Evolutionary conservation across 2,888 invertebrate species (phyloP), one percentile per base, ranked within the genome.

Genomic region (Meliscaeva auricollis): DNA sequence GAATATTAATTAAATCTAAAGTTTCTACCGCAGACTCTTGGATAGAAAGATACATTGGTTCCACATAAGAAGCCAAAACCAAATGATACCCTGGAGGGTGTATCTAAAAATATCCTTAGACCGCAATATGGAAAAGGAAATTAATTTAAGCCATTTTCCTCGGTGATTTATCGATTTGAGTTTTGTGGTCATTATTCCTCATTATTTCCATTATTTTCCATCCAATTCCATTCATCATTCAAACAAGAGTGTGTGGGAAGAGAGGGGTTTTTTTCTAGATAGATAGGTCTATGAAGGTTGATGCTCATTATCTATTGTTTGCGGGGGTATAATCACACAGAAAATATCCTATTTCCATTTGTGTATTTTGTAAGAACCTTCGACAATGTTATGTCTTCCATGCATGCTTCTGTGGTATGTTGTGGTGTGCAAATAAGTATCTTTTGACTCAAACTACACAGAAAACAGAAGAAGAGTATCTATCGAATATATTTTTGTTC

Each of bases 171-270:
- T 85, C 72, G 81, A 73, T 81, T 73, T 54, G 58, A 73, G 76
- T 76, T 69, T 62, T 81, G 85, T 85, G 85, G 85, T 81, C 85
- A 81, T 85, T 85, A 85, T 76, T 85, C 38, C 80, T 85, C 85
- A 81, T 84, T 83, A 81, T 72, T 81, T 66, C 44, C 75, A 80
- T 81, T 82, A 84, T 79, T 75, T 74, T 66, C 70, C 70, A 79
- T 79, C 35, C 79, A 79, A 84, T 79, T 75, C 79, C 79, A 84
- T 84, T 84, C 74, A 79, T 84, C 70, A 79, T 84, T 50, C n/a
- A 17, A 3, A 38, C 3, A 11, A 13, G 38, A 8, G 38, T 38
- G 35, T 38, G 35, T 38, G 8, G 35, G 8, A 9, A 7, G 66
- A 66, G 30, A 1, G n/a, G 22, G 32, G 50, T n/a, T 26, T n/a